Conservation (phyloP, 2,113 vertebrate genomes). For the Rhinoderma darwinii region DNA sequence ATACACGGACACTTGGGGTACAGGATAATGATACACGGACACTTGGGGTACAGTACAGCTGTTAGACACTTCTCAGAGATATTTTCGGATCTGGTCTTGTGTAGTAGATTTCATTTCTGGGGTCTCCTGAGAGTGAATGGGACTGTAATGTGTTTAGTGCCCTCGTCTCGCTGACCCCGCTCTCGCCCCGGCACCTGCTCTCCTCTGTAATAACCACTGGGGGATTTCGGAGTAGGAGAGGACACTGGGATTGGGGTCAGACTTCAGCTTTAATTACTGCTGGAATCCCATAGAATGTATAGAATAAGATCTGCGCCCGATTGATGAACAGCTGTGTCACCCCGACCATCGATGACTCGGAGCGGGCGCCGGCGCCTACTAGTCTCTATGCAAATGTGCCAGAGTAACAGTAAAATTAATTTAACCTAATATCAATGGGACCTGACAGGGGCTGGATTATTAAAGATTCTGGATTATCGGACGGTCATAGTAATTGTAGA, state of each 20-base stretch:
- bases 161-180: background rate
- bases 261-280: background rate
- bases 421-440: background rate
- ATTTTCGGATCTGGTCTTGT: background rate
- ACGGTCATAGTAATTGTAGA: too few species aligned
- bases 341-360: too few species aligned
- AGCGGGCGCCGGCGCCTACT: too few species aligned
- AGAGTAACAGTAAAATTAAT: too few species aligned
- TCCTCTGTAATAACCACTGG: background rate
- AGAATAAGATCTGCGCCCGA: background rate
- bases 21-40: too few species aligned
- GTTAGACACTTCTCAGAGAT: too few species aligned
- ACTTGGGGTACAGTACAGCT: too few species aligned
- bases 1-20: too few species aligned
- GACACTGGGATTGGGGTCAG: background rate
- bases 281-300: background rate
- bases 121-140: background rate
- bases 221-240: background rate
- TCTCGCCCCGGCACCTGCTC: background rate
- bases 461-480: background rate
- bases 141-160: background rate
- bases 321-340: slow-evolving; percentile 13
- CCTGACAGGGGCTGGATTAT: background rate
- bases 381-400: too few species aligned
- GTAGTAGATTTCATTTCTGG: background rate